A percentile compares a stretch with the other conserved stretches of the same genome.
These are phyloP conservation scores for Chironomus tentans DNA, from an alignment of 2,888 invertebrate genomes.

Conservation along the genomic window DNA sequence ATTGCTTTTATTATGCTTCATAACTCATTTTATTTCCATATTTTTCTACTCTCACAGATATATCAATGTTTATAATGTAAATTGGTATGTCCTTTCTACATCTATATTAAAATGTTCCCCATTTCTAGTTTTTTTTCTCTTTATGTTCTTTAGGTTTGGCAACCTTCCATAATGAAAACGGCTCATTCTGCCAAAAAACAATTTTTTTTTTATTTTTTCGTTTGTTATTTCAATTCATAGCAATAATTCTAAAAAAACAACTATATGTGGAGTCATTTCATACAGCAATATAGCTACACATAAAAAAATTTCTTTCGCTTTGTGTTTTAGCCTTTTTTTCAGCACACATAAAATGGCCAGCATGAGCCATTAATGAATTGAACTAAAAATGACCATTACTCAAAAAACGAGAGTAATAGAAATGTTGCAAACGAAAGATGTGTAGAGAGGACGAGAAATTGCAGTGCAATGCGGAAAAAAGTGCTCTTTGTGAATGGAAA, in stretches of 20 bases:
- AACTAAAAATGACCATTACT: slow-evolving; percentile 6
- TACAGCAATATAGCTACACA: background rate
- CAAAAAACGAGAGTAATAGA: background rate
- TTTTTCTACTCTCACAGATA: background rate
- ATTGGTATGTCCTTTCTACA: background rate
- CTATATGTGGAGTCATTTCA: background rate
- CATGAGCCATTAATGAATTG: slow-evolving; percentile 17
- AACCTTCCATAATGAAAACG: background rate
- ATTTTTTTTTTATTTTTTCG: too few species aligned
- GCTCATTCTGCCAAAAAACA: slow-evolving; percentile 3
- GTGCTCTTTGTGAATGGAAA: background rate
- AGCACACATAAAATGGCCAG: background rate
- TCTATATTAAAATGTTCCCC: background rate
- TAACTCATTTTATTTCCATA: background rate
- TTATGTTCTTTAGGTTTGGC: background rate
- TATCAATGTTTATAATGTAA: slow-evolving; percentile 6
- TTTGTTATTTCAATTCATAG: background rate
- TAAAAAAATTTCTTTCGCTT: background rate
- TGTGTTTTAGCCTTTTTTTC: background rate
- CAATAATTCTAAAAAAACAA: background rate
- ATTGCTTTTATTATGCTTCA: background rate
- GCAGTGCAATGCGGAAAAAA: background rate
- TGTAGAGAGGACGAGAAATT: background rate
- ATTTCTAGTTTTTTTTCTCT: background rate
- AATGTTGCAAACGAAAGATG: background rate